A percentile compares a stretch with the other conserved stretches of the same genome.
These are phyloP conservation scores for Galleria mellonella DNA, from an alignment of 1,140 invertebrate species.

Conservation along the genomic window DNA sequence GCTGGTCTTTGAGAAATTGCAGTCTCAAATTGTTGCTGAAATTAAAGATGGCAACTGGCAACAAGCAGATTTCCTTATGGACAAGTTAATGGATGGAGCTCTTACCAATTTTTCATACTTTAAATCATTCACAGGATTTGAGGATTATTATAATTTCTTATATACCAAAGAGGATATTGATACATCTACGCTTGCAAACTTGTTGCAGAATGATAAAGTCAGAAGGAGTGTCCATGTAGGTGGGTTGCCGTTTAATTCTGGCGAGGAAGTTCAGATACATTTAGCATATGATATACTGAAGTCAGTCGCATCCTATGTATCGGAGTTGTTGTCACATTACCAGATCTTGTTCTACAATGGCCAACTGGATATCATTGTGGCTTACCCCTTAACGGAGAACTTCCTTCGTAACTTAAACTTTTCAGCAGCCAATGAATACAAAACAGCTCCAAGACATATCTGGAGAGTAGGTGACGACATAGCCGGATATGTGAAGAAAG, in stretches of 20 bases:
- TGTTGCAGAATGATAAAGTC: constrained; percentile 76
- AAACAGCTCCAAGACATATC: constrained; percentile 74
- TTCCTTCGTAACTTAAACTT: constrained; percentile 81
- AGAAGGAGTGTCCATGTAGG: constrained; percentile 88
- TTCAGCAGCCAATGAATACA: constrained; percentile 77
- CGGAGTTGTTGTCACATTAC: constrained; percentile 71
- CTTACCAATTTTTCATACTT: constrained; percentile 79
- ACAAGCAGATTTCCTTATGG: constrained; percentile 80
- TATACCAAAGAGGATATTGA: constrained; percentile 56
- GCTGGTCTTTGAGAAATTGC: constrained; percentile 75
- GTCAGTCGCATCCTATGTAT: constrained; percentile 40
- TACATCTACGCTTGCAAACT: constrained; percentile 54
- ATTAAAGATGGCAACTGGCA: constrained; percentile 78
- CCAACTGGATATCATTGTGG: constrained; percentile 88
- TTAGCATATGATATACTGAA: constrained; percentile 44
- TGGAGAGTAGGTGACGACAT: constrained; percentile 81
- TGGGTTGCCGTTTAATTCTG: constrained; percentile 80
- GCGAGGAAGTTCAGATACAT: constrained; percentile 32
- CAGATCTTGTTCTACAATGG: constrained; percentile 85
- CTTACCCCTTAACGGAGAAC: constrained; percentile 84
- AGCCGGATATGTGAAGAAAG: constrained; percentile 83
- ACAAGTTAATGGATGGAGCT: constrained; percentile 78
- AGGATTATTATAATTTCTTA: constrained; percentile 88
- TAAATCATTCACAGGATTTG: constrained; percentile 84
- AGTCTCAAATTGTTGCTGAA: constrained; percentile 72